Base-by-base conservation (phyloP, 2,888 invertebrate species). In the Cordylochernes scorpioides region DNA sequence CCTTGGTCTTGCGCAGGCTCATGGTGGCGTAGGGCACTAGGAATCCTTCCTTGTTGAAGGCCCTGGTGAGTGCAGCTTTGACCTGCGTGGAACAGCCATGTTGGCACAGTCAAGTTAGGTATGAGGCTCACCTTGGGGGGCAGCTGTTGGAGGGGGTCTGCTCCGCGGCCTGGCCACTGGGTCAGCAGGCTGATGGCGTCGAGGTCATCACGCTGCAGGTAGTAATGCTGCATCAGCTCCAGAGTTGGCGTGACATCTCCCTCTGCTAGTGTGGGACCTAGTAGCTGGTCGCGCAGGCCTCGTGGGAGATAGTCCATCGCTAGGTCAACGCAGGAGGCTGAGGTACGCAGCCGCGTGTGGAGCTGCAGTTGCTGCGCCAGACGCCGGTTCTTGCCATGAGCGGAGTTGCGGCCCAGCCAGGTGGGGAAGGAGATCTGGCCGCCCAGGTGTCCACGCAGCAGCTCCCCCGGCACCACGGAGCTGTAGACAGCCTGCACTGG, bases 401-500 rank as follows among this genome's bases (percentile, higher is more conserved):
- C 69, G 0, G 94, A 91, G 58, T 88, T 80, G 55, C 82, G 82
- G 2, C 97, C 97, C 30, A 97, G 65, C 91, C 94, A 97, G 21
- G 64, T 59, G 3, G 97, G 97, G 54, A 97, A 97, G 47, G 71
- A 69, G 13, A 86, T 71, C 59, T 71, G 71, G 0, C 65, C 67
- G 0, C 62, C 58, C 33, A 86, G 53, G 46, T 68, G 63, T 3
- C 94, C 94, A 15, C 68, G 62, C 65, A 94, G 65, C 30, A 65
- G 59, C 44, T 71, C 64, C 0, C 91, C 86, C 0, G 94, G 94
- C 31, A 91, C 59, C 24, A 88, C 80, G 9, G 80, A 78, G 24
- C 80, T 70, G 54, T 69, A 78, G 56, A 84, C 68, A 0, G 84
- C 88, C 58, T 62, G 68, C 1, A 56, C 48, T 7, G 91, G 84